A percentile compares a stretch with the other conserved stretches of the same genome.
Evolutionary conservation across 2,797 vertebrate species (phyloP).

Genomic region (Eulemur coronatus): DNA sequence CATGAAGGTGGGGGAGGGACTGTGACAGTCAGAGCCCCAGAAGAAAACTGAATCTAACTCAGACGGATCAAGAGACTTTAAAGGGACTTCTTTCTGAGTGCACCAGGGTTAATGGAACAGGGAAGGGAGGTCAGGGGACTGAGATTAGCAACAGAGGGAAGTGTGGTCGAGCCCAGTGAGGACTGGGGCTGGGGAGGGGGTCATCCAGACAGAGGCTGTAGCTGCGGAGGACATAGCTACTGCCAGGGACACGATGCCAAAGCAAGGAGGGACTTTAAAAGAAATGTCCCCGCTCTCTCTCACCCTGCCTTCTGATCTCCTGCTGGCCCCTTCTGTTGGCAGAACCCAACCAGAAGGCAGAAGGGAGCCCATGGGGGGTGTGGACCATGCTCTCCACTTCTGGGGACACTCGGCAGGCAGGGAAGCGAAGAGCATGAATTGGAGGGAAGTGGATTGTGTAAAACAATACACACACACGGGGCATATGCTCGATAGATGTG

Average conservation of each 20-base stretch:
- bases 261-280: not conserved
- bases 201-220: not conserved
- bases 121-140: not conserved
- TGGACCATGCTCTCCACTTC: not conserved
- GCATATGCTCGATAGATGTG: not conserved
- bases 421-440: not conserved
- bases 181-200: not conserved
- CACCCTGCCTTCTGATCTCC: too few relatives aligned
- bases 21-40: not conserved
- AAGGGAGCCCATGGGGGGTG: not conserved
- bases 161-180: not conserved
- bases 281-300: not conserved
- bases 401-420: not conserved
- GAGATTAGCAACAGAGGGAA: not conserved
- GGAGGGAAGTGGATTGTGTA: too few relatives aligned
- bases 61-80: not conserved
- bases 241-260: not conserved
- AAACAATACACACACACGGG: not conserved
- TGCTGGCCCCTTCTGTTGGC: not conserved
- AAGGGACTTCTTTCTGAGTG: not conserved
- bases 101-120: not conserved
- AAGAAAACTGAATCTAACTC: not conserved
- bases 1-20: not conserved
- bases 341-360: not conserved
- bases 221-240: rapidly evolving